phyloP scores from a whole-genome alignment of 2,113 vertebrate genomes.

The Pygoscelis antarcticus region DNA sequence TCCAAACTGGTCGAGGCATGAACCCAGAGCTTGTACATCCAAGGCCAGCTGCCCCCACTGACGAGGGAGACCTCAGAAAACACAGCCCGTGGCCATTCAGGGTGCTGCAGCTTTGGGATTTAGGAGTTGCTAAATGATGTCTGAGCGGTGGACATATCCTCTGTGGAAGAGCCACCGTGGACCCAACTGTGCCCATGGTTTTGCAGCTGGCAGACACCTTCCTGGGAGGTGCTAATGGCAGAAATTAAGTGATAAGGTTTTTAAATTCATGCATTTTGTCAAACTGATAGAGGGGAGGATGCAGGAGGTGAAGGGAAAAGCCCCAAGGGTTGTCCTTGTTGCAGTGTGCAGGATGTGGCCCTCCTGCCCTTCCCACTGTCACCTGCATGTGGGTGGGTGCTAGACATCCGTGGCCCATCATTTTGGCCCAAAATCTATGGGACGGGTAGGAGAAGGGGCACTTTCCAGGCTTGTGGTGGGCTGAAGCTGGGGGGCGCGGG shows the following conservation, averaged over 20 bases:
- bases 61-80: not conserved
- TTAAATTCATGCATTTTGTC: not conserved
- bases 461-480: fast-evolving
- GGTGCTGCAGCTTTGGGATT: not conserved
- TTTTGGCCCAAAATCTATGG: not conserved
- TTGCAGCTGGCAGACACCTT: not conserved
- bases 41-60: not conserved
- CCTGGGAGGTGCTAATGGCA: not conserved
- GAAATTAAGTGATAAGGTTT: not conserved
- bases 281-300: not conserved
- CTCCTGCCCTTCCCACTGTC: not conserved
- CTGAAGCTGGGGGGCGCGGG: fast-evolving
- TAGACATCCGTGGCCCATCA: too few relatives aligned
- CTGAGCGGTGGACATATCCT: not conserved
- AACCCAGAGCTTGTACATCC: not conserved
- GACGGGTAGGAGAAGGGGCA: not conserved
- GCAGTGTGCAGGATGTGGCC: not conserved
- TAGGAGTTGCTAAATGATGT: not conserved
- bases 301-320: not conserved
- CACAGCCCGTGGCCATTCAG: not conserved
- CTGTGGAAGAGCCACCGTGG: not conserved
- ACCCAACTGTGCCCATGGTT: not conserved
- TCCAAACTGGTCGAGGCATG: fast-evolving
- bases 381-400: fast-evolving
- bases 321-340: not conserved